These are phyloP conservation scores for Megalopta genalis DNA, from an alignment of 1,140 invertebrate species.

Conservation along the genomic window DNA sequence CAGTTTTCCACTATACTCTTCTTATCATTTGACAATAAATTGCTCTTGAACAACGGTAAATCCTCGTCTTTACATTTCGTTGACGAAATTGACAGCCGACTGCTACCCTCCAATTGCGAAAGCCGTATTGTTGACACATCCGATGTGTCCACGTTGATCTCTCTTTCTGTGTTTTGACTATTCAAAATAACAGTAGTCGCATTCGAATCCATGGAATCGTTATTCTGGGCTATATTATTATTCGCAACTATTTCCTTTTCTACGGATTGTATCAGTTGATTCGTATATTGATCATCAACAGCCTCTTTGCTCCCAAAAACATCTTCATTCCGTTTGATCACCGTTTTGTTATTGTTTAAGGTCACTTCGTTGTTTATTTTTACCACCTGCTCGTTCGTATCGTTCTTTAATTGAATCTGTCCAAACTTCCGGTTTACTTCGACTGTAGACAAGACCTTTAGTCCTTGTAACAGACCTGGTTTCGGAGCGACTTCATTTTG, in stretches of 20 bases:
- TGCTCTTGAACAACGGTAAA: not conserved
- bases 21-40: not conserved
- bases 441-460: slow-evolving; percentile 58
- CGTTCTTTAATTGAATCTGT: slow-evolving; percentile 48
- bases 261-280: not conserved
- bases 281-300: not conserved
- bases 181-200: slow-evolving; percentile 47
- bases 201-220: slow-evolving; percentile 14
- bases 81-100: not conserved
- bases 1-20: slow-evolving; percentile 50
- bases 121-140: slow-evolving; percentile 25
- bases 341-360: slow-evolving; percentile 10
- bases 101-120: not conserved
- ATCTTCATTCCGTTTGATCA: not conserved
- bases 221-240: not conserved
- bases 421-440: slow-evolving; percentile 60
- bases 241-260: not conserved
- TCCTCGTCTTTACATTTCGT: slow-evolving; percentile 9
- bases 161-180: not conserved
- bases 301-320: slow-evolving; percentile 11
- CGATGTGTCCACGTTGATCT: slow-evolving; percentile 13
- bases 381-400: slow-evolving; percentile 29
- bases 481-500: not conserved
- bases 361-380: slow-evolving; percentile 37
- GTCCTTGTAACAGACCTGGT: not conserved